Conservation (phyloP, 2,797 vertebrate genomes). For the Loriculus beryllinus region DNA sequence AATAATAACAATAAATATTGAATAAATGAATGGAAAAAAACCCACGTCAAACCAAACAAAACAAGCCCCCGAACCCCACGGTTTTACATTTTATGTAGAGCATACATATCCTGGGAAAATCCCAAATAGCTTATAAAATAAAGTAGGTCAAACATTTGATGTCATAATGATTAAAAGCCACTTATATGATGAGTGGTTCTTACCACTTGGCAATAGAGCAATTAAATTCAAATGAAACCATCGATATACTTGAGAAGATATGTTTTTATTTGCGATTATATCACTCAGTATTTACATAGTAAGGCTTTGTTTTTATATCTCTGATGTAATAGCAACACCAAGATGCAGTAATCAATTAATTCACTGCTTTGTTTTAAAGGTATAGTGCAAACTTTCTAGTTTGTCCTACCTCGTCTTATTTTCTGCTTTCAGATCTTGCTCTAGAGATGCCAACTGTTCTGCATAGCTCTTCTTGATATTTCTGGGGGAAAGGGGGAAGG, state of each 20-base stretch:
- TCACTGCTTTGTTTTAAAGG: not conserved
- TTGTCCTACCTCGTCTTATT: conserved; percentile 57
- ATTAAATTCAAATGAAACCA: not conserved
- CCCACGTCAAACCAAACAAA: not conserved
- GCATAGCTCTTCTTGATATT: not conserved
- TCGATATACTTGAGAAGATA: not conserved
- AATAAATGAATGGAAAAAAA: not conserved
- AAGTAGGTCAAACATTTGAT: not conserved
- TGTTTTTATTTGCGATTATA: not conserved
- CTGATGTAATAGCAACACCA: not conserved
- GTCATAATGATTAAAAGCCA: not conserved
- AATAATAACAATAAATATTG: not conserved
- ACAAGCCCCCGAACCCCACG: not conserved
- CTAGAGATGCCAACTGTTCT: conserved; percentile 34
- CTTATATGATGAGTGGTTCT: not conserved
- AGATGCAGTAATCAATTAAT: not conserved
- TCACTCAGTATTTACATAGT: not conserved
- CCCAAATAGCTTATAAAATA: not conserved
- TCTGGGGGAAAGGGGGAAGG: not conserved
- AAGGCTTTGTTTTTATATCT: not conserved
- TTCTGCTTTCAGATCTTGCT: conserved; percentile 44
- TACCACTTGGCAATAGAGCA: not conserved
- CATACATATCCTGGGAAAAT: not conserved
- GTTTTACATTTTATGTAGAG: not conserved
- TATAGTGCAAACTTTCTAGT: not conserved